Evolutionary conservation across 2,113 vertebrate species (phyloP).

Genomic region (Sterrhoptilus dennistouni): DNA sequence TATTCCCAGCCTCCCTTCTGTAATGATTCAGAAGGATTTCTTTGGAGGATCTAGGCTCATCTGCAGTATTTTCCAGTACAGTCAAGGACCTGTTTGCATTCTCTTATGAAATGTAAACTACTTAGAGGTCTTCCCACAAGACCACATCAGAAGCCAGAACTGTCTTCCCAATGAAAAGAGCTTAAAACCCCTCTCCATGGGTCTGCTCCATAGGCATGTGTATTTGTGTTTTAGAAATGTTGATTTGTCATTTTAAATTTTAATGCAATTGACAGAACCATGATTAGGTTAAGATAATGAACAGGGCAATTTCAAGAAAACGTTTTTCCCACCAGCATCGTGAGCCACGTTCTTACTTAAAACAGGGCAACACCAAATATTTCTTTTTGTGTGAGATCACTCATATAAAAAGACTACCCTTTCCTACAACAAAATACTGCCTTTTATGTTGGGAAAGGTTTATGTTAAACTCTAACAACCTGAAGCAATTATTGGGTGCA

Average conservation of each 20-base stretch:
- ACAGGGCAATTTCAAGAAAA: neutral
- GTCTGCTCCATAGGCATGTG: fast-evolving
- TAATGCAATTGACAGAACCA: neutral
- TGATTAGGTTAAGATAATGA: neutral
- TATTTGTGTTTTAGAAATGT: neutral
- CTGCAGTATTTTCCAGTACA: neutral
- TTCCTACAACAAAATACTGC: neutral
- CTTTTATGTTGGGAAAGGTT: neutral
- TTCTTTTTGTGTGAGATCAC: neutral
- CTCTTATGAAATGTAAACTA: neutral
- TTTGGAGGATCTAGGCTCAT: neutral
- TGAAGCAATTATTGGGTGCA: neutral
- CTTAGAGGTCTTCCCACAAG: neutral
- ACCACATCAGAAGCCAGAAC: neutral
- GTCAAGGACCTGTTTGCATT: neutral
- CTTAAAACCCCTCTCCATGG: neutral
- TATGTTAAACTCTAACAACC: neutral
- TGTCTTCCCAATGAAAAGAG: neutral
- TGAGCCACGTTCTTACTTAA: neutral
- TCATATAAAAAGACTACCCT: neutral
- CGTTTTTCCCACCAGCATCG: neutral
- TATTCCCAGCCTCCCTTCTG: neutral
- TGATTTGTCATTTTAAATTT: neutral
- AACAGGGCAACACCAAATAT: neutral
- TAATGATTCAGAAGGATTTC: neutral